Percentiles rank a stretch among this genome's conserved stretches.
These are phyloP conservation scores for Neolamprologus tretocephalus DNA, from an alignment of 2,113 vertebrate genomes.

Conservation along the genomic window DNA sequence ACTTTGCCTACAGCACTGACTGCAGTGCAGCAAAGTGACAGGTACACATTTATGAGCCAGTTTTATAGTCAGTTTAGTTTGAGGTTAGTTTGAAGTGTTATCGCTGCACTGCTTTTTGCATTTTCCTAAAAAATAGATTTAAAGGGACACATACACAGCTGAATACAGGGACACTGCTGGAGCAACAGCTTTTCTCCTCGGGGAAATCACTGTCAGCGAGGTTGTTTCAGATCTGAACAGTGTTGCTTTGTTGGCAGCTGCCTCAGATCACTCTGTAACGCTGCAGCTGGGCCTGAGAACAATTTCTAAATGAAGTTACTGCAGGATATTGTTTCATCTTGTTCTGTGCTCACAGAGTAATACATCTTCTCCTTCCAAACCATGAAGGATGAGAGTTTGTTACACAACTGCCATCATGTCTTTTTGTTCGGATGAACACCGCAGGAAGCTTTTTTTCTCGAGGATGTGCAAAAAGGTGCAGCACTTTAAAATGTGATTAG, in stretches of 20 bases:
- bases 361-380: background rate
- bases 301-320: conserved; percentile 6
- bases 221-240: conserved; percentile 5
- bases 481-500: background rate
- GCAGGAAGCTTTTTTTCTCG: background rate
- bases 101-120: background rate
- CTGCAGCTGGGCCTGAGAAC: background rate
- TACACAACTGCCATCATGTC: background rate
- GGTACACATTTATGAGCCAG: background rate
- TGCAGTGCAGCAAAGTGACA: background rate
- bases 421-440: background rate
- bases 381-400: background rate
- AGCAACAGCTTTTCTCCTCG: background rate
- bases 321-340: conserved; percentile 15
- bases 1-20: background rate
- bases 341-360: background rate
- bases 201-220: conserved; percentile 34
- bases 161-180: background rate
- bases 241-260: background rate
- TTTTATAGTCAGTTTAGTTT: background rate
- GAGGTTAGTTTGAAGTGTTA: background rate
- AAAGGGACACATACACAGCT: background rate
- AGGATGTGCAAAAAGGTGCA: background rate
- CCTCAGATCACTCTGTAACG: background rate
- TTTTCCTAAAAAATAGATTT: background rate